Evolutionary conservation across 2,797 vertebrate species (phyloP).

Genomic region (Carduelis carduelis): DNA sequence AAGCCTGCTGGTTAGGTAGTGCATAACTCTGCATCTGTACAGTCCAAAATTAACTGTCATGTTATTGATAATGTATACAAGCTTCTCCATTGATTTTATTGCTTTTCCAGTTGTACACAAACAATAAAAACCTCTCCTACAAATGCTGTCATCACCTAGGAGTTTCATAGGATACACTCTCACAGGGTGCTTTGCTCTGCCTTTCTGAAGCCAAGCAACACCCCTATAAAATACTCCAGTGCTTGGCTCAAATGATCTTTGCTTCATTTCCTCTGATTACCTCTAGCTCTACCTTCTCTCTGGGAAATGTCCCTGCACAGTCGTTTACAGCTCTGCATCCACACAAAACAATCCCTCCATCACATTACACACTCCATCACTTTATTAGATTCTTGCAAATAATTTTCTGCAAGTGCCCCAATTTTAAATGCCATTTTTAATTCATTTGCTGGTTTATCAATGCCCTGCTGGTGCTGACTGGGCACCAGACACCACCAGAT

Average conservation of each 20-base stretch:
- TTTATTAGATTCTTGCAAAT: constrained; percentile 22
- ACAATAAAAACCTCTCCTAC: not conserved
- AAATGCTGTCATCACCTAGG: not conserved
- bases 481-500: not conserved
- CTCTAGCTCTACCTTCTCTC: not conserved
- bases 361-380: not conserved
- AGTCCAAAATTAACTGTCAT: not conserved
- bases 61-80: not conserved
- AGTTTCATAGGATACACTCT: not conserved
- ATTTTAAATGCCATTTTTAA: not conserved
- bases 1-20: not conserved
- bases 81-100: not conserved
- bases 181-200: not conserved
- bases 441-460: not conserved
- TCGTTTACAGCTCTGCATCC: not conserved
- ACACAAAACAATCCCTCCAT: constrained; percentile 2
- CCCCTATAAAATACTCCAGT: not conserved
- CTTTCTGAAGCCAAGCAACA: not conserved
- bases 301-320: not conserved
- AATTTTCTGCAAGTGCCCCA: not conserved
- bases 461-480: not conserved
- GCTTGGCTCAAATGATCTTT: constrained; percentile 13
- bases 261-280: constrained; percentile 43
- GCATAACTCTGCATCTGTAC: not conserved
- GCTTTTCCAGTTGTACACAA: not conserved